Conservation (phyloP, 2,113 vertebrate species). For the Sphaerodactylus townsendi region DNA sequence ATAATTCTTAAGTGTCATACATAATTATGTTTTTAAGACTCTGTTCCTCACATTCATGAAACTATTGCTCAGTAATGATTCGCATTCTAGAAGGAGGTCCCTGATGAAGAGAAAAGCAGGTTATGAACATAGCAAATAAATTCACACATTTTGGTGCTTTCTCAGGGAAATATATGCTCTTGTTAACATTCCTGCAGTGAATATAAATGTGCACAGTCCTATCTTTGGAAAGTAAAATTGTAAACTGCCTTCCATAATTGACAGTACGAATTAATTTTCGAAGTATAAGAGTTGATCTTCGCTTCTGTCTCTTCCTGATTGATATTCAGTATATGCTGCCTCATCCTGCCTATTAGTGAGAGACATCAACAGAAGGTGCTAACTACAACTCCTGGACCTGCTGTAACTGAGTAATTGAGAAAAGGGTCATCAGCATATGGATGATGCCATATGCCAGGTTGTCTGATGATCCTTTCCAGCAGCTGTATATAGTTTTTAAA, state of each 20-base stretch:
- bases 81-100: no score
- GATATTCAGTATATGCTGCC: background rate
- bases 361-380: background rate
- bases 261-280: constrained; percentile 14
- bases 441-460: background rate
- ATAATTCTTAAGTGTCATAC: background rate
- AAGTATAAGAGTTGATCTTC: background rate
- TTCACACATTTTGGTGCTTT: background rate
- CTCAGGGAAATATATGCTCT: background rate
- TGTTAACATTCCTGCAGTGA: background rate
- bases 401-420: background rate
- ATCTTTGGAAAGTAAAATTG: background rate
- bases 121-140: background rate
- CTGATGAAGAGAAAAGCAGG: no score
- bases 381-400: background rate
- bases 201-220: background rate
- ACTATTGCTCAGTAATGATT: background rate
- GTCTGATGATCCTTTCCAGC: background rate
- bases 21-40: no score
- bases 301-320: background rate
- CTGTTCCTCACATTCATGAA: background rate
- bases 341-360: background rate
- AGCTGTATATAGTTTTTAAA: background rate
- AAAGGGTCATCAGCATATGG: background rate
- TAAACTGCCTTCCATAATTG: background rate